Evolutionary conservation across 2,113 vertebrate genomes (phyloP).

Genomic region (Cyanoliseus patagonus): DNA sequence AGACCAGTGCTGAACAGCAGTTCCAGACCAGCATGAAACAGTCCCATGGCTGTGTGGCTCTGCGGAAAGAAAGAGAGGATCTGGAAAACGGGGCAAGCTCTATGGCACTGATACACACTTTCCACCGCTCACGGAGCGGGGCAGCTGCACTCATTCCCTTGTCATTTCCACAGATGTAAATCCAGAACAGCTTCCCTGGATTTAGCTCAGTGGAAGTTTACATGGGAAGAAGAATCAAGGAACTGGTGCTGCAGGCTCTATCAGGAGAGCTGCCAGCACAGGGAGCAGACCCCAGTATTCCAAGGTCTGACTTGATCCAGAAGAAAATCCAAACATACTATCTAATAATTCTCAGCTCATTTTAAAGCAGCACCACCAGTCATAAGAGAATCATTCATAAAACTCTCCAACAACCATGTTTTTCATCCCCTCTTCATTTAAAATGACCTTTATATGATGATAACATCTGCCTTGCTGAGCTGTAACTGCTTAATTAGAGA

Average conservation of each 20-base stretch:
- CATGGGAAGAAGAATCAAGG: not conserved
- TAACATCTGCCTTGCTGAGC: conserved; percentile 58
- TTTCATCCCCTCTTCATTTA: conserved; percentile 48
- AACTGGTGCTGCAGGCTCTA: rapidly evolving
- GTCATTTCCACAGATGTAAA: rapidly evolving
- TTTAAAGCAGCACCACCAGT: not conserved
- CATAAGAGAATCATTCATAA: conserved; percentile 20
- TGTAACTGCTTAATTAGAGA: conserved; percentile 74
- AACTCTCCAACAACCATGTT: not conserved
- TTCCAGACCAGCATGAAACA: not conserved
- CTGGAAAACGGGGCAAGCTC: not conserved
- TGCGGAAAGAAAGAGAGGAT: no score
- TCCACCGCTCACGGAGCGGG: not conserved
- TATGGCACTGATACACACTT: rapidly evolving
- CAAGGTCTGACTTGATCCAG: not conserved
- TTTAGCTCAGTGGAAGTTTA: no score
- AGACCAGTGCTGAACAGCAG: not conserved
- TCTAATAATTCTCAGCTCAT: not conserved
- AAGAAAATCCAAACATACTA: not conserved
- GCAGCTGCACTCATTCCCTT: rapidly evolving
- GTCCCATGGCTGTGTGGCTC: rapidly evolving
- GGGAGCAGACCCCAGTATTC: not conserved
- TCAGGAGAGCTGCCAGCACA: not conserved
- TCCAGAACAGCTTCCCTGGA: not conserved
- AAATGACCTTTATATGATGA: conserved; percentile 67